Conservation (phyloP, 2,113 vertebrate species). For the Myxocyprinus asiaticus region DNA sequence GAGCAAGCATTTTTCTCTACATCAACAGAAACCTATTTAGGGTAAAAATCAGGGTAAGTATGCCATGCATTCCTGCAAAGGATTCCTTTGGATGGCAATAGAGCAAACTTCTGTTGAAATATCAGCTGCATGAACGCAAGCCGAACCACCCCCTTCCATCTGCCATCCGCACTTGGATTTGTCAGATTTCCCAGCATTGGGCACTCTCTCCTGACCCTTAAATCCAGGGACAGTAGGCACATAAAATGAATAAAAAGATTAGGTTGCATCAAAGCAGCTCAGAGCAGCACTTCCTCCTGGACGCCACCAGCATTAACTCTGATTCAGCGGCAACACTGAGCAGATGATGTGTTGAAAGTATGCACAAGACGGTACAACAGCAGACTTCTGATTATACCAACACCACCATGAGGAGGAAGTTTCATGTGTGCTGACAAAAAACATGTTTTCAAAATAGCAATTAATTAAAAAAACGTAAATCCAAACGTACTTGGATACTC, state of each 20-base stretch:
- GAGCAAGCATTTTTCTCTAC: too few species aligned
- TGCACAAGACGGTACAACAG: not conserved
- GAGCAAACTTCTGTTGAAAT: not conserved
- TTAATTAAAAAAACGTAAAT: too few species aligned
- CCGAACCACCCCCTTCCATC: not conserved
- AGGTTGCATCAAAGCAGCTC: conserved; percentile 20
- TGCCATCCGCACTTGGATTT: not conserved
- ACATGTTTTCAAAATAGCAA: not conserved
- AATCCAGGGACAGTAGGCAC: conserved; percentile 37
- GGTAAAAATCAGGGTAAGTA: not conserved
- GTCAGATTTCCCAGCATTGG: conserved; percentile 29
- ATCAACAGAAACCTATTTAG: too few species aligned
- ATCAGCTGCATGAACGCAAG: not conserved
- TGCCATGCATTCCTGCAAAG: not conserved
- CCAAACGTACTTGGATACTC: not conserved
- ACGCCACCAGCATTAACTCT: not conserved
- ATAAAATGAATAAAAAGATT: conserved; percentile 50
- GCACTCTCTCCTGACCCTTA: conserved; percentile 40
- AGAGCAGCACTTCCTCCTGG: not conserved
- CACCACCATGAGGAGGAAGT: too few species aligned
- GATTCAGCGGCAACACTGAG: not conserved
- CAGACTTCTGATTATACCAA: not conserved
- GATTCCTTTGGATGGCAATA: not conserved
- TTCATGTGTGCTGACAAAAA: not conserved
- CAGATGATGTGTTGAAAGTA: not conserved